Conservation (phyloP, 2,797 vertebrate genomes). For the Anguilla anguilla region DNA sequence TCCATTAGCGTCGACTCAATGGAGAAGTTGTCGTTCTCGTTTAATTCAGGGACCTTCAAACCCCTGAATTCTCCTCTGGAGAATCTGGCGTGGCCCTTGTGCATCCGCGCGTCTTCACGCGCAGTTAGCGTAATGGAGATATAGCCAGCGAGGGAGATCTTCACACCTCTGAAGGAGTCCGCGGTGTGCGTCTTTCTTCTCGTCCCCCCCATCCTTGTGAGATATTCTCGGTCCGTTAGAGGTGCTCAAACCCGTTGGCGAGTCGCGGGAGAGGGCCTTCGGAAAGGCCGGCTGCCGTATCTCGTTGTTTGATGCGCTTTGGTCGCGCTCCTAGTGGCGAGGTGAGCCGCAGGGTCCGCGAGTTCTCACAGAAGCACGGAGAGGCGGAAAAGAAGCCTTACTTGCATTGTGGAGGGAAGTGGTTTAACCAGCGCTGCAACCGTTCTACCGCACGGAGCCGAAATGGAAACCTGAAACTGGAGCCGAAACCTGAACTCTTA, state of each 20-base stretch:
- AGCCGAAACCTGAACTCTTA: conserved; percentile 1
- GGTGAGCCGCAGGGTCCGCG: neutral
- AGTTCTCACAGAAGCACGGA: neutral
- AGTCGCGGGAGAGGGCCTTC: neutral
- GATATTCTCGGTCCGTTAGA: neutral
- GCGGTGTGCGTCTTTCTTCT: neutral
- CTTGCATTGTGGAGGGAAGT: conserved; percentile 3
- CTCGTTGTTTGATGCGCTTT: conserved; percentile 4
- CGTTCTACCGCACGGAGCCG: neutral
- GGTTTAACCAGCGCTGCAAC: neutral
- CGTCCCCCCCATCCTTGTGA: neutral
- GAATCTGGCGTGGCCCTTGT: neutral
- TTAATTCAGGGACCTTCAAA: neutral
- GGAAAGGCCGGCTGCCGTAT: neutral
- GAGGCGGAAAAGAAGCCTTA: neutral
- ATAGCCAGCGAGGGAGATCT: neutral
- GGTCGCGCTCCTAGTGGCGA: neutral
- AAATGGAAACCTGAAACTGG: too few relatives aligned
- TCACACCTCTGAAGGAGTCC: neutral
- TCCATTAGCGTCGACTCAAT: neutral
- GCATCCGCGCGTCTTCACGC: neutral
- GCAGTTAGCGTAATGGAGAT: neutral
- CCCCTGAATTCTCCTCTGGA: neutral
- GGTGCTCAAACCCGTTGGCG: neutral
- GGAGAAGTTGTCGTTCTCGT: neutral